Base-by-base conservation (phyloP, 2,797 vertebrate species). In the Chanos chanos region DNA sequence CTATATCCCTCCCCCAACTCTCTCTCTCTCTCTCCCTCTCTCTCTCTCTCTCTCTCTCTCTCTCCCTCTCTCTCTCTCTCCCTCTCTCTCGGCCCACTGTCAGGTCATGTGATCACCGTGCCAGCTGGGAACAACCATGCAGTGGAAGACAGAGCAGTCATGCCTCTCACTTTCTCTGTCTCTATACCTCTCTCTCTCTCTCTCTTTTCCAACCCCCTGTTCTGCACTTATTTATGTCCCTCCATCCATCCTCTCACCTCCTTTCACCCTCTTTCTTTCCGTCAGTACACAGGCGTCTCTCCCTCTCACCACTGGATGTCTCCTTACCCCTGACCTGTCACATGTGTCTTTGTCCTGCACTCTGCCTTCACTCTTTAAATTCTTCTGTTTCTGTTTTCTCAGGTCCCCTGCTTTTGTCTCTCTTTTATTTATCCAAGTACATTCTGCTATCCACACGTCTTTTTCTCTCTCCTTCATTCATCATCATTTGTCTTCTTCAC, bases 91-190 rank as follows among this genome's bases (percentile, higher is more conserved):
- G n/a, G n/a, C n/a, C n/a, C n/a, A n/a, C 73, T 64, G 61, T 81
- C 68, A 15, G 83, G 84, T 89, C 86, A 89, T 81, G 85, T 89
- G 88, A 90, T 81, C 78, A 68, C 69, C 77, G 47, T 63, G 70
- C 77, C 85, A 89, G 85, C 83, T 85, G 84, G 82, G 83, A 87
- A 79, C 73, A 83, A 80, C 77, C 65, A 71, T 66, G 61, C 61
- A 69, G 66, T 64, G 58, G 66, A 58, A 73, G 60, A 48, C 56
- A 40, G 10, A 65, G 63, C 66, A 76, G 70, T 47, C 71, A 55
- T 48, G 30, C 27, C 22, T 28, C 22, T 50, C 18, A 12, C 16
- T 59, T 43, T 61, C 36, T 22, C 27, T 25, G 56, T 28, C 47
- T 34, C 33, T 40, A 19, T 39, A 15, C 41, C 16, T 10, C 40